Base-by-base conservation (phyloP, 2,113 vertebrate genomes). In the Hassar affinis region DNA sequence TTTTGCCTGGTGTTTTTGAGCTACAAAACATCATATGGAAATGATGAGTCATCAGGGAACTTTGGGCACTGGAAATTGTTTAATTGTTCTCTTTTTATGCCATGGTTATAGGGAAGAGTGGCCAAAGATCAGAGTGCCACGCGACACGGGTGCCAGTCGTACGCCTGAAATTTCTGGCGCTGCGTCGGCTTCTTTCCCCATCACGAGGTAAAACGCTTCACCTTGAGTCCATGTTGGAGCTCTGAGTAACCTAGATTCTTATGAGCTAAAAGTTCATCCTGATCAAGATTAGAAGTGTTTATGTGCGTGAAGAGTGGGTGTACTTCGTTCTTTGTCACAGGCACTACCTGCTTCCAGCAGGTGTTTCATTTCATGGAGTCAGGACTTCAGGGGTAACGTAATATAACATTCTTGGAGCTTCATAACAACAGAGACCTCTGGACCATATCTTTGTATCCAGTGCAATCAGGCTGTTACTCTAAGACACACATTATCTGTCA, bases 91-190 rank as follows among this genome's bases (percentile, higher is more conserved):
- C 25, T 45, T 85, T 84, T 79, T 51, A 79, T 74, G 64, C 68
- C 78, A 69, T 6, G 20, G 56, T 80, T 76, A 45, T 66, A 79
- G 33, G 33, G 69, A n/a, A 80, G 72, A 51, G n/a, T 52, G 83
- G 56, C 66, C 86, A 85, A 87, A 87, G 86, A 82, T 80, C 47
- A 62, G 33, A 74, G 25, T 79, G 81, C 78, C 51, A 82, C 77
- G 82, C 57, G 18, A 82, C 61, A 33, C 22, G 9, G 45, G 6
- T 77, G 49, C 57, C 76, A 25, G 35, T 72, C 52, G 79, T 62
- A 78, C 20, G 22, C 20, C 52, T 47, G 35, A 79, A 72, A 66
- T 86, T 87, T 75, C 77, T 15, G 45, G 35, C 10, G 22, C 45
- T 76, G 7, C 4, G 45, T 25, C 61, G 42, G 56, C 76, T 33